A percentile compares a stretch with the other conserved stretches of the same genome.
These are phyloP conservation scores for Ceratina japonica DNA, from an alignment of 1,140 invertebrate species.

Conservation along the genomic window DNA sequence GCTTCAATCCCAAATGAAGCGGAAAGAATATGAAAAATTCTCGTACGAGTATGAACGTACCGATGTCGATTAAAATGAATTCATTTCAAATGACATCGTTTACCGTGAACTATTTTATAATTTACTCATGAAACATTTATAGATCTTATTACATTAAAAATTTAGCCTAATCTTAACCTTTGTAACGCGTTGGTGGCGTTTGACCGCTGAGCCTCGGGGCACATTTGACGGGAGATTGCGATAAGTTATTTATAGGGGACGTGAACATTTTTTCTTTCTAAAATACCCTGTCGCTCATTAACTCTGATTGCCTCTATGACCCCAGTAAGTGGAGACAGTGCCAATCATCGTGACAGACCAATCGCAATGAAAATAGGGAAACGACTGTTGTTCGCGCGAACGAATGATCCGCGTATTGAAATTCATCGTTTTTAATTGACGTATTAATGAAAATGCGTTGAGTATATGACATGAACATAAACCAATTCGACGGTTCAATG, in stretches of 20 bases:
- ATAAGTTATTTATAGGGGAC: conserved; percentile 41
- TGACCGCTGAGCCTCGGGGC: neutral
- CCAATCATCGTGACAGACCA: neutral
- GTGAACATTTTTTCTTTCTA: conserved; percentile 19
- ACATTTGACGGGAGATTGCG: conserved; percentile 53
- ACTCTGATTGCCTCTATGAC: conserved; percentile 36
- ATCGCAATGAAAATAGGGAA: neutral
- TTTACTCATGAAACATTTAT: too few relatives aligned
- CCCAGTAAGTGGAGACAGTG: conserved; percentile 10
- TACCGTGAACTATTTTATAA: too few relatives aligned
- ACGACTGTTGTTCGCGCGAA: neutral
- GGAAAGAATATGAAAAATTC: conserved; percentile 2
- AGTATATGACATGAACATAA: too few relatives aligned
- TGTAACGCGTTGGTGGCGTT: neutral
- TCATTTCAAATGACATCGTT: neutral
- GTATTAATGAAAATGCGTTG: neutral
- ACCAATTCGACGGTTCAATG: too few relatives aligned
- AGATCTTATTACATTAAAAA: neutral
- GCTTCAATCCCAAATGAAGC: neutral
- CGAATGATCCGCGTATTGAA: neutral
- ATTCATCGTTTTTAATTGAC: neutral
- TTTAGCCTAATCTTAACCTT: conserved; percentile 2
- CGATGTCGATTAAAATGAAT: neutral
- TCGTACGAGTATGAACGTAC: neutral
- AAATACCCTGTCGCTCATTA: conserved; percentile 40